These are phyloP conservation scores for Suncus etruscus DNA, from an alignment of 2,113 vertebrate species.

Conservation along the genomic window DNA sequence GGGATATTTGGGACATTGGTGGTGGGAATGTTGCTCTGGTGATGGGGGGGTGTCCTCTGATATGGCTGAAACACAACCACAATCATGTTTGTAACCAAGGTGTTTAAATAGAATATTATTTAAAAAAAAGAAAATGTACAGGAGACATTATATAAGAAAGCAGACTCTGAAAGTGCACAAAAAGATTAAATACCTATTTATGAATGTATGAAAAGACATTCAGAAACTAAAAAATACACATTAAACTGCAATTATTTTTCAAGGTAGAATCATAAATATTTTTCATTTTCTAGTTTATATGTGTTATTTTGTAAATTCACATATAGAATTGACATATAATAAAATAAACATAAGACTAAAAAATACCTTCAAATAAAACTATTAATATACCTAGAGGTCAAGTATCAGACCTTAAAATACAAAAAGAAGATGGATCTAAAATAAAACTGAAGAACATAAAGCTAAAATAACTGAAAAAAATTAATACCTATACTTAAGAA, in stretches of 20 bases:
- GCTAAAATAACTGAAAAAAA: background rate
- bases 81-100: too few species aligned
- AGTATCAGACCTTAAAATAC: background rate
- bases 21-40: too few species aligned
- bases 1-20: too few species aligned
- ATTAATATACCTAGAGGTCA: background rate
- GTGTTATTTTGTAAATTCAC: background rate
- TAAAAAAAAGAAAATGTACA: too few species aligned
- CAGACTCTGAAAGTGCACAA: background rate
- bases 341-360: background rate
- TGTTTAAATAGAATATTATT: too few species aligned
- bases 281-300: background rate
- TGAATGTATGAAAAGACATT: background rate
- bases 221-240: constrained; percentile 4
- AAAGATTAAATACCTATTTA: background rate
- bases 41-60: too few species aligned
- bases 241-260: background rate
- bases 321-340: background rate
- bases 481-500: background rate
- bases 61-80: too few species aligned
- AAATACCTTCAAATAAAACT: background rate
- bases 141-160: background rate
- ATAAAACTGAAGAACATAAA: background rate
- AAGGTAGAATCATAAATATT: background rate
- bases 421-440: background rate